phyloP scores from a whole-genome alignment of 1,140 invertebrate genomes.

The Maniola jurtina region DNA sequence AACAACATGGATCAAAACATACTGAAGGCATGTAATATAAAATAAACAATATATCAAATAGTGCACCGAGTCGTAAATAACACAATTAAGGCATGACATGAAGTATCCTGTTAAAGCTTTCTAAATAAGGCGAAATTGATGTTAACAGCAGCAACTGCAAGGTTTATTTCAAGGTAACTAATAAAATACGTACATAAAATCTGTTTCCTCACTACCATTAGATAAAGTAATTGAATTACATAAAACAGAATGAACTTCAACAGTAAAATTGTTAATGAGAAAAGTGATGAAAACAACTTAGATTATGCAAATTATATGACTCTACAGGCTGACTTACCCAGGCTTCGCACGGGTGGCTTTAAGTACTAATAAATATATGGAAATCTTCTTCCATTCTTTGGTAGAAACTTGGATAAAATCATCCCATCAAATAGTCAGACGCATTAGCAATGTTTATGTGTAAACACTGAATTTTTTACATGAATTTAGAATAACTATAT shows the following conservation, averaged over 20 bases:
- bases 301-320: too few relatives aligned
- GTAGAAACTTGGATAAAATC: too few relatives aligned
- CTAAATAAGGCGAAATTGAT: slow-evolving; percentile 29
- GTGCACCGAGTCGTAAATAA: slow-evolving; percentile 21
- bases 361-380: too few relatives aligned
- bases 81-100: slow-evolving; percentile 25
- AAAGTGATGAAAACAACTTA: not conserved
- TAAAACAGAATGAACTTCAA: not conserved
- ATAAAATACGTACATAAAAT: slow-evolving; percentile 17
- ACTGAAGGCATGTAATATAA: not conserved
- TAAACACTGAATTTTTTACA: too few relatives aligned
- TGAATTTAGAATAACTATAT: too few relatives aligned
- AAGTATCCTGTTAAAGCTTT: slow-evolving; percentile 18
- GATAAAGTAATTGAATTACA: slow-evolving; percentile 9
- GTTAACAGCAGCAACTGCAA: slow-evolving; percentile 14
- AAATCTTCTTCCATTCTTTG: too few relatives aligned
- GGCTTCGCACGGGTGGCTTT: not conserved
- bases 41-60: slow-evolving; percentile 15
- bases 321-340: not conserved
- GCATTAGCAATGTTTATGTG: too few relatives aligned
- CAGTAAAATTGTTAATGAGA: not conserved
- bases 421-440: too few relatives aligned
- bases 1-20: not conserved
- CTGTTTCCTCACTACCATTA: slow-evolving; percentile 1
- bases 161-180: slow-evolving; percentile 17